Evolutionary conservation across 2,888 invertebrate genomes (phyloP), one percentile per base, ranked within the genome.

Genomic region (Dynastes tityus): DNA sequence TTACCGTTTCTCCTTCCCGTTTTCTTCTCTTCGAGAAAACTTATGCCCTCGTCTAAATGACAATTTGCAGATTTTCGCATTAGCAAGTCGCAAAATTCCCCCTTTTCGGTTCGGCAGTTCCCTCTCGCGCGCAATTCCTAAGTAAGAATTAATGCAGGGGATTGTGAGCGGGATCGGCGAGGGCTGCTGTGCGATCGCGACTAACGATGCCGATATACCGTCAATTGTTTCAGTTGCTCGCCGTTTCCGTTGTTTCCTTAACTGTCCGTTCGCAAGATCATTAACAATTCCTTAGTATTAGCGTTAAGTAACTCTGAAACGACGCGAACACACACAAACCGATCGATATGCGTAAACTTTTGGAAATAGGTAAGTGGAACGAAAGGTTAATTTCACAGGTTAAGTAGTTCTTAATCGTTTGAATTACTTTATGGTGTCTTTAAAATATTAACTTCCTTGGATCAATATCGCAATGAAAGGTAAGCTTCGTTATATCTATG

Each of bases 141-240:
- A 84, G 85, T 83, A 82, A 84, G 84, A 85, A 85, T 85, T 85
- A 85, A 85, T 85, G 83, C 82, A 79, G 82, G 83, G 84, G 83
- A 85, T 86, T 85, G 83, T 82, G 83, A 83, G 83, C 82, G 11
- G 73, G 40, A 61, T 71, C 71, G 58, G 40, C 55, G 51, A 70
- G 51, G 51, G 29, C 13, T 53, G 55, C 27, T 53, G 55, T 32
- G 58, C 73, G 58, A 58, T 73, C 73, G 58, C 58, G 61, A 16
- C 4, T 40, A 40, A 40, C 40, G 22, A 37, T 58, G 58, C 73
- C 58, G 73, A 58, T 40, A 53, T 58, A 29, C 55, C 73, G 73
- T 73, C 73, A 73, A 73, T 73, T 73, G 73, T 73, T 58, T 73
- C 40, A 73, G 58, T 73, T 73, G 40, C 73, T 73, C 37, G 55